Conservation (phyloP, 2,888 invertebrate species). For the Cantharis lateralis region DNA sequence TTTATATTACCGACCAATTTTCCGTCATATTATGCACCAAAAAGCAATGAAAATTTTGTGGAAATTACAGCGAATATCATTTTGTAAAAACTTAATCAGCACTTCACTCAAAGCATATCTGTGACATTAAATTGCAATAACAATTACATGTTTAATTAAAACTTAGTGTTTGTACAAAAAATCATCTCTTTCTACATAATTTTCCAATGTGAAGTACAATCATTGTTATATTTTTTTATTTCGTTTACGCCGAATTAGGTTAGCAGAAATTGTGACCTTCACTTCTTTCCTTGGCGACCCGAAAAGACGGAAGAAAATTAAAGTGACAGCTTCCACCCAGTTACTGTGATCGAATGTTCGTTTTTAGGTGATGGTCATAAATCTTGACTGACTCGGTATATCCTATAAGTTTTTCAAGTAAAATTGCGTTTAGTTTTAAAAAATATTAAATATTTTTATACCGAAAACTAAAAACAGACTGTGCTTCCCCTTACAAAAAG, state of each 20-base stretch:
- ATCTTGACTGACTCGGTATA: neutral
- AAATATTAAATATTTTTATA: conserved; percentile 25
- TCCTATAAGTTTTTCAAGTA: neutral
- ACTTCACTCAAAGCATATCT: conserved; percentile 23
- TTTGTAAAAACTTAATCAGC: neutral
- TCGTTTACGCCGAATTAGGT: neutral
- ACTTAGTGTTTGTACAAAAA: conserved; percentile 4
- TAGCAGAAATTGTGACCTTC: neutral
- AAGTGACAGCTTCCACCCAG: neutral
- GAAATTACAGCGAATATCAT: neutral
- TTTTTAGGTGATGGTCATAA: neutral
- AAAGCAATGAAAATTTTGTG: neutral
- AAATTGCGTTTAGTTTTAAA: neutral
- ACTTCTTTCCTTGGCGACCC: neutral
- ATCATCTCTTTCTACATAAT: conserved; percentile 2
- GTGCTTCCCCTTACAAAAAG: conserved; percentile 22
- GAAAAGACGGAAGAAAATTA: neutral
- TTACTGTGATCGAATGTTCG: neutral
- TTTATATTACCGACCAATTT: neutral
- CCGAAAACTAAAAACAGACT: conserved; percentile 13
- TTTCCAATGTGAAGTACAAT: conserved; percentile 28
- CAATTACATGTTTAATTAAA: neutral
- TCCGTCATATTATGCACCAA: neutral
- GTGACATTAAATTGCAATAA: conserved; percentile 27
- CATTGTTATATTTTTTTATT: conserved; percentile 14